These are phyloP conservation scores for Odontesthes bonariensis DNA, from an alignment of 2,113 vertebrate genomes.

Conservation along the genomic window DNA sequence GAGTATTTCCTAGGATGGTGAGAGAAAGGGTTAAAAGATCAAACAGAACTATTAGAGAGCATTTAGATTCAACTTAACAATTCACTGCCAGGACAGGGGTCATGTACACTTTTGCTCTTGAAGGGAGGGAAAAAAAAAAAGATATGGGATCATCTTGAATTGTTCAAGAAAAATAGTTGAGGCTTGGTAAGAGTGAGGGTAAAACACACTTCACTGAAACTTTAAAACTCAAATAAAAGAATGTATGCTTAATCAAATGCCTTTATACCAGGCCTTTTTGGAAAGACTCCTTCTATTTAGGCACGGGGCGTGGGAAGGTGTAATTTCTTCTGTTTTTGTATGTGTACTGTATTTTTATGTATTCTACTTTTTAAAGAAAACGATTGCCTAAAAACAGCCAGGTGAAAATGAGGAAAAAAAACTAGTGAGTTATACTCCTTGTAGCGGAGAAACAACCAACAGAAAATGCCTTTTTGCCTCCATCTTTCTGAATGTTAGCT, in stretches of 20 bases:
- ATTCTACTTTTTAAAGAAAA: slow-evolving; percentile 49
- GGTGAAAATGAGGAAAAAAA: slow-evolving; percentile 58
- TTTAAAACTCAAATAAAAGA: slow-evolving; percentile 72
- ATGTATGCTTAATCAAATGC: slow-evolving; percentile 81
- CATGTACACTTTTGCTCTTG: slow-evolving; percentile 40
- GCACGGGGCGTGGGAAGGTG: slow-evolving; percentile 61
- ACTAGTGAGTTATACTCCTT: slow-evolving; percentile 56
- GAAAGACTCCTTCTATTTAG: slow-evolving; percentile 56
- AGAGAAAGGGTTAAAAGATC: slow-evolving; percentile 33
- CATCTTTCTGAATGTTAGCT: slow-evolving; percentile 78
- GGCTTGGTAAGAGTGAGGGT: slow-evolving; percentile 31
- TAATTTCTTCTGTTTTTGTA: slow-evolving; percentile 35
- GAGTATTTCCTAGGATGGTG: slow-evolving; percentile 59
- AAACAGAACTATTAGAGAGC: slow-evolving; percentile 33
- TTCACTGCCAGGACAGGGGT: slow-evolving; percentile 70
- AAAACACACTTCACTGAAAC: slow-evolving; percentile 45
- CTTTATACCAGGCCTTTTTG: slow-evolving; percentile 78
- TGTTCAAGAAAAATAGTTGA: slow-evolving; percentile 22
- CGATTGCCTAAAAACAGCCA: slow-evolving; percentile 71
- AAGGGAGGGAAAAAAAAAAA: slow-evolving; percentile 17
- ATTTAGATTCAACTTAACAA: slow-evolving; percentile 45
- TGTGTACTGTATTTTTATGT: slow-evolving; percentile 65
- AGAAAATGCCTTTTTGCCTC: slow-evolving; percentile 78
- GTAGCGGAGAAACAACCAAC: slow-evolving; percentile 75
- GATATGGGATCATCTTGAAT: slow-evolving; percentile 41